Conservation (phyloP, 2,888 invertebrate genomes). For the Eupeodes latifasciatus region DNA sequence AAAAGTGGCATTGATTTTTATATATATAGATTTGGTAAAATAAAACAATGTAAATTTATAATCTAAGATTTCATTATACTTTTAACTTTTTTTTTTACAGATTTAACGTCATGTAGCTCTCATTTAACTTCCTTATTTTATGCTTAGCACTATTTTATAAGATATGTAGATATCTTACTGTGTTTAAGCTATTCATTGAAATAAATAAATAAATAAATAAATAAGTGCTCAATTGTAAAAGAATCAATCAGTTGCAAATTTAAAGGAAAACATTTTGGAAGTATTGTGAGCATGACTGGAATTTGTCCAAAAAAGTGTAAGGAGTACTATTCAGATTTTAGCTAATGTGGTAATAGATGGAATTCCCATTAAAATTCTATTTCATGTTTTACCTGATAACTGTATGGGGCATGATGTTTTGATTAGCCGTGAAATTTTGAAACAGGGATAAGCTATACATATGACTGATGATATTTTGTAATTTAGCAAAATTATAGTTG, state of each 20-base stretch:
- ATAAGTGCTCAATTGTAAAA: conserved; percentile 63
- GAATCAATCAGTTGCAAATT: conserved; percentile 64
- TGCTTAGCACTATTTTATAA: no score
- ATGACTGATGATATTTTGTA: conserved; percentile 7
- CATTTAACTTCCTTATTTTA: no score
- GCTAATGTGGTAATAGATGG: conserved; percentile 8
- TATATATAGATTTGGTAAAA: no score
- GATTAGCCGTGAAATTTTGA: conserved; percentile 33
- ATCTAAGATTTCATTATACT: no score
- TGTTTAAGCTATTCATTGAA: no score
- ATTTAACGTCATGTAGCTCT: no score
- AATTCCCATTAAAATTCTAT: conserved; percentile 31
- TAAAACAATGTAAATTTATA: no score
- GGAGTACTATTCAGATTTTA: conserved; percentile 26
- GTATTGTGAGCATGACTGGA: conserved; percentile 32
- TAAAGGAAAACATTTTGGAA: conserved; percentile 52
- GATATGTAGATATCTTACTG: no score
- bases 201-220: no score
- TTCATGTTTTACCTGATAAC: conserved; percentile 25
- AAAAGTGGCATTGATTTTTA: no score
- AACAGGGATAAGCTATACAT: conserved; percentile 10
- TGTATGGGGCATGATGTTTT: conserved; percentile 19
- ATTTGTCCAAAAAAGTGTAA: conserved; percentile 28
- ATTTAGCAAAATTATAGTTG: not conserved
- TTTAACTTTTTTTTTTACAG: no score